A percentile compares a stretch with the other conserved stretches of the same genome.
Evolutionary conservation across 1,140 invertebrate genomes (phyloP).

Genomic region (Dinothrombium tinctorium): DNA sequence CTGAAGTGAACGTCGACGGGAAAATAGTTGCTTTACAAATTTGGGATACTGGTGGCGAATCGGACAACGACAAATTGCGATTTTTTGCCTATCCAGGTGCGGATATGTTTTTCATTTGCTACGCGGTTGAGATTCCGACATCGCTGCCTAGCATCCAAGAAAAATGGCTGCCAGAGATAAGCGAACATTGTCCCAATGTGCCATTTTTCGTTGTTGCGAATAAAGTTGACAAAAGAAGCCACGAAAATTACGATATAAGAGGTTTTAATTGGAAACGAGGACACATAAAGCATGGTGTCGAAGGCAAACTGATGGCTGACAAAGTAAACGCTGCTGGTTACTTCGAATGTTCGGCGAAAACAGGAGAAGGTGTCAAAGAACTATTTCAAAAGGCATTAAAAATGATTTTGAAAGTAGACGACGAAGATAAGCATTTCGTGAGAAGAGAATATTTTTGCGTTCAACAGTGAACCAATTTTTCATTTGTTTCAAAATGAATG

Average conservation of each 20-base stretch:
- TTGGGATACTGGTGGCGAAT: too few relatives aligned
- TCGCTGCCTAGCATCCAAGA: slow-evolving; percentile 96
- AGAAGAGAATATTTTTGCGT: too few relatives aligned
- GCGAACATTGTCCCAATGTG: slow-evolving; percentile 29
- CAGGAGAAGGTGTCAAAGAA: slow-evolving; percentile 86
- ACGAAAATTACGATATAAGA: slow-evolving; percentile 29
- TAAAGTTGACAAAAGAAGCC: too few relatives aligned
- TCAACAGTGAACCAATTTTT: too few relatives aligned
- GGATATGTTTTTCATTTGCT: slow-evolving; percentile 93
- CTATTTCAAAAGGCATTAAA: slow-evolving; percentile 47
- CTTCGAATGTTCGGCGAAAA: slow-evolving; percentile 83
- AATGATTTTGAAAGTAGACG: slow-evolving; percentile 24
- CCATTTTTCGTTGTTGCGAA: slow-evolving; percentile 37
- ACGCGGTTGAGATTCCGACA: slow-evolving; percentile 88
- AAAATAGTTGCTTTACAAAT: too few relatives aligned
- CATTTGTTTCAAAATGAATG: too few relatives aligned
- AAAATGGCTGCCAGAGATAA: slow-evolving; percentile 66
- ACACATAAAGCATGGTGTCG: slow-evolving; percentile 29
- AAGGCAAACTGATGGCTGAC: slow-evolving; percentile 93
- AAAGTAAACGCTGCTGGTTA: slow-evolving; percentile 92
- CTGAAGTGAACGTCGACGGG: too few relatives aligned
- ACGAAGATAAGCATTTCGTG: neutral
- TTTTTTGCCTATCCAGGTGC: too few relatives aligned
- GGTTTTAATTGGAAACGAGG: slow-evolving; percentile 32
- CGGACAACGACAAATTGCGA: too few relatives aligned